Conservation (phyloP, 2,888 invertebrate species). For the Rapana venosa region DNA sequence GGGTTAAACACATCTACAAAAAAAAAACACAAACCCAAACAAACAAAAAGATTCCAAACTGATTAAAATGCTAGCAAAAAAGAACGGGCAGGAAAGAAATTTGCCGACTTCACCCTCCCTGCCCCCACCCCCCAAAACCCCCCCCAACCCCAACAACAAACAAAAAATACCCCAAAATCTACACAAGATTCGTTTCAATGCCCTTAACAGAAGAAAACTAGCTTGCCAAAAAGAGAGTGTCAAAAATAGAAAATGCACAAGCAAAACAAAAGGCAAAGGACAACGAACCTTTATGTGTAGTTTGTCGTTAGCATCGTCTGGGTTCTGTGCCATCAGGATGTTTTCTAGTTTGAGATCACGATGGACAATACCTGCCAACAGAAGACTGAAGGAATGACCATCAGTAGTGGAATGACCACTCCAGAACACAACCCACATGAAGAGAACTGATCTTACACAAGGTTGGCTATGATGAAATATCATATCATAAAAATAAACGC, state of each 20-base stretch:
- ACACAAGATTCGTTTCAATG: background rate
- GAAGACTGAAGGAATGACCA: background rate
- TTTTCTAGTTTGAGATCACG: slow-evolving; percentile 78
- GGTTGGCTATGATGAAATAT: too few relatives aligned
- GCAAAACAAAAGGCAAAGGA: background rate
- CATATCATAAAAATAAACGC: too few relatives aligned
- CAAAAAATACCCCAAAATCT: too few relatives aligned
- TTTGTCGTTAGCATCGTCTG: slow-evolving; percentile 79
- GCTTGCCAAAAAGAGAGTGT: background rate
- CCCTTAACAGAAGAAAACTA: background rate
- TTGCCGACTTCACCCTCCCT: background rate
- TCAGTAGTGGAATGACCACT: background rate
- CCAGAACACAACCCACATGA: too few relatives aligned
- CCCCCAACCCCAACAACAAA: background rate
- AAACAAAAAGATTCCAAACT: too few relatives aligned
- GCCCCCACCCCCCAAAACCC: background rate
- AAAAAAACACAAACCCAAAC: too few relatives aligned
- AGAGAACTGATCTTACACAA: too few relatives aligned
- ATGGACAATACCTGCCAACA: slow-evolving; percentile 76
- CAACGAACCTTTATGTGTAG: slow-evolving; percentile 79
- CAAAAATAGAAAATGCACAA: background rate
- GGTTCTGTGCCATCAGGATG: slow-evolving; percentile 80
- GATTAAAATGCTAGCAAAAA: too few relatives aligned
- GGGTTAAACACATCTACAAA: too few relatives aligned
- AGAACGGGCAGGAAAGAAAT: too few relatives aligned